phyloP scores from a whole-genome alignment of 2,888 invertebrate genomes.

The Acleris cristana region DNA sequence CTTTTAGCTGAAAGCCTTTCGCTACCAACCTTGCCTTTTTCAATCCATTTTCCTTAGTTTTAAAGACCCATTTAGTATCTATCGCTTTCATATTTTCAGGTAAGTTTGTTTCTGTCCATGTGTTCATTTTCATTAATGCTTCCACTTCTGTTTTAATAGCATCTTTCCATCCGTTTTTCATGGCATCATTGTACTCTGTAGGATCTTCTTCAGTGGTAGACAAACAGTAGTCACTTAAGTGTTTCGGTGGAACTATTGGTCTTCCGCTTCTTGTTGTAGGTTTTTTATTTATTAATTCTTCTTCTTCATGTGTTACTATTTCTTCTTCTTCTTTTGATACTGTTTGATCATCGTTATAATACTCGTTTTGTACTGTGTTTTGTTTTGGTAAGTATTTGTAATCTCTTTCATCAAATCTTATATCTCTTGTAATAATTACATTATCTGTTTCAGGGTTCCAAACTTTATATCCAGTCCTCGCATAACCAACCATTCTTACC shows the following conservation, averaged over 20 bases:
- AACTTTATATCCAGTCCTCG: slow-evolving; percentile 29
- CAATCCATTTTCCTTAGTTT: slow-evolving; percentile 31
- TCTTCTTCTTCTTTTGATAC: no score
- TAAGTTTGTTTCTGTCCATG: slow-evolving; percentile 21
- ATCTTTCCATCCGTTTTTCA: slow-evolving; percentile 20
- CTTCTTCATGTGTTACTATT: no score
- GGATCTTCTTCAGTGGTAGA: no score
- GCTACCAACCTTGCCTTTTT: slow-evolving; percentile 24
- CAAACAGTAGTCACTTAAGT: no score
- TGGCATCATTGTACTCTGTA: no score
- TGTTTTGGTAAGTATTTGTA: no score
- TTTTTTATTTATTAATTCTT: no score
- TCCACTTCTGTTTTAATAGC: slow-evolving; percentile 26
- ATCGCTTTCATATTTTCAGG: slow-evolving; percentile 26
- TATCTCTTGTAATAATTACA: slow-evolving; percentile 22
- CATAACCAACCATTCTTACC: slow-evolving; percentile 38
- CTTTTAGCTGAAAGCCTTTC: slow-evolving; percentile 29
- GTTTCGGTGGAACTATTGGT: no score
- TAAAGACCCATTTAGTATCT: slow-evolving; percentile 37
- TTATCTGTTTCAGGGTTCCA: slow-evolving; percentile 33
- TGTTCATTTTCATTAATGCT: slow-evolving; percentile 20
- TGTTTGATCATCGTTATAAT: no score
- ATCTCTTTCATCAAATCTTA: slow-evolving; percentile 30
- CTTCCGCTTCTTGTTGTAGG: no score
- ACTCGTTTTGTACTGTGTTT: no score